Base-by-base conservation (phyloP, 2,797 vertebrate species). In the Megalops cyprinoides region DNA sequence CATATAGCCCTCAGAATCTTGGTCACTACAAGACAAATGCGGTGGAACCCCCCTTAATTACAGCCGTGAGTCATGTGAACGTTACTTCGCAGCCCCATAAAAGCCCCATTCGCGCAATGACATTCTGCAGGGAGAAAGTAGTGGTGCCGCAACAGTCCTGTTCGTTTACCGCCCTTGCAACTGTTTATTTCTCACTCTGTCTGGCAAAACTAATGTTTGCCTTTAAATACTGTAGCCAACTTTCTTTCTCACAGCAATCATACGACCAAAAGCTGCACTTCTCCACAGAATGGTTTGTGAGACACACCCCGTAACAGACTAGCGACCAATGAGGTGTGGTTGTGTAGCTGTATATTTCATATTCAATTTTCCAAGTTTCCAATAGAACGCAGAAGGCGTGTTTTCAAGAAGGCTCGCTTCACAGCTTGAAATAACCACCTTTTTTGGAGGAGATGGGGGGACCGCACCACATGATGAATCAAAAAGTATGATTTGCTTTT, bases 1-100 rank as follows among this genome's bases (percentile, higher is more conserved):
- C 97, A 96, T 96, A 92, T 92, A 96, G 95, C 86, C 74, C 85
- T 87, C 89, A 85, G 86, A 83, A 89, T 87, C 84, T 90, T 79
- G 82, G 82, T 42, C 73, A 85, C 85, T 89, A 84, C 90, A 90
- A 91, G 86, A 91, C 84, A 81, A 91, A 92, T 77, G 87, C 92
- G 91, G 85, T 85, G 84, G 74, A 0, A 87, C 77, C 46, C 23
- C 74, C 82, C 80, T 82, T 80, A 48, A 60, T 28, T 88, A 86
- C 82, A 86, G 87, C 87, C 88, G 84, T 86, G 65, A 62, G 28
- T 31, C 67, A 83, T 81, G n/a, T 78, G 83, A 73, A 81, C 60
- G 84, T 89, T 88, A 86, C 87, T 90, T 89, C 78, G 82, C 82
- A 86, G 76, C 83, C 87, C 76, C 83, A 84, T 37, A 76, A 75